These are phyloP conservation scores for Crotalus horridus DNA, from an alignment of 2,113 vertebrate species.

Conservation along the genomic window DNA sequence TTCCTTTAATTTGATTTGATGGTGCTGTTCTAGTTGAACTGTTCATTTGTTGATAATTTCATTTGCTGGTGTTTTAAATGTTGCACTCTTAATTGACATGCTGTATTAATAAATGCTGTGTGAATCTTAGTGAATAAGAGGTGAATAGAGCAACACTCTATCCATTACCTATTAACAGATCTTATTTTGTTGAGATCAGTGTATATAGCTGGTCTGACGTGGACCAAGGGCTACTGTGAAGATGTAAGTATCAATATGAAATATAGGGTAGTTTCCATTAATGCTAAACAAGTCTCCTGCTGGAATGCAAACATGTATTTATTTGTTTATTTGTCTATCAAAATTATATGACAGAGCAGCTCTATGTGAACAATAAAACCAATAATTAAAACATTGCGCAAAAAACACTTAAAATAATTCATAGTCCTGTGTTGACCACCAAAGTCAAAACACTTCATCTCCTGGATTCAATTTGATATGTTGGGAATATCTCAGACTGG, in stretches of 20 bases:
- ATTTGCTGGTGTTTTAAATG: not conserved
- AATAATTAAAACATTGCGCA: not conserved
- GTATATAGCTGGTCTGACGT: conserved; percentile 6
- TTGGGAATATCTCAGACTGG: not conserved
- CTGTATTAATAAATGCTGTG: not conserved
- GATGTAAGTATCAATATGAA: no score
- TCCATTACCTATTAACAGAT: not conserved
- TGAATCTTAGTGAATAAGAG: not conserved
- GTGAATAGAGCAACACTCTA: not conserved
- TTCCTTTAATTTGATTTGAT: not conserved
- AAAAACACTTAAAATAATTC: not conserved
- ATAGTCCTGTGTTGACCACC: conserved; percentile 7
- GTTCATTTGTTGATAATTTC: not conserved
- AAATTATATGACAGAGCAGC: not conserved
- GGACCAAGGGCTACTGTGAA: not conserved
- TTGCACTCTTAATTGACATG: not conserved
- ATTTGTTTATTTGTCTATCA: not conserved
- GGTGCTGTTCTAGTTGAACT: not conserved
- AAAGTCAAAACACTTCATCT: not conserved
- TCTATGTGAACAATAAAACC: not conserved
- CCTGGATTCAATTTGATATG: not conserved
- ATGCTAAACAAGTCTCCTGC: not conserved
- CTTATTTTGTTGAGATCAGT: not conserved
- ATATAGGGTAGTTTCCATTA: not conserved
- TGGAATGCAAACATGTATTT: not conserved